Evolutionary conservation across 2,888 invertebrate species (phyloP).

Genomic region (Cheilosia soror): DNA sequence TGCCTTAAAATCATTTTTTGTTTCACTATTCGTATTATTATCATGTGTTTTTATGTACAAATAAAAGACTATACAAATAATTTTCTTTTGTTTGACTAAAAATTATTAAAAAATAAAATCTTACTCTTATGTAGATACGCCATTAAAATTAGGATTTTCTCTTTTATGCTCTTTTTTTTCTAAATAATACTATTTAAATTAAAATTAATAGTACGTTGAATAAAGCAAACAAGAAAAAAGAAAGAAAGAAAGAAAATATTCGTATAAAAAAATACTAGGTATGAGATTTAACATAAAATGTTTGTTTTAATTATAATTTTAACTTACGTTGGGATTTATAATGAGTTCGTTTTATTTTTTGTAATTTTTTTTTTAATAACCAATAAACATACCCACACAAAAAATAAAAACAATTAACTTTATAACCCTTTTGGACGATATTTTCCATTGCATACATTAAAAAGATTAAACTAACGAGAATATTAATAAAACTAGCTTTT

Average conservation of each 20-base stretch:
- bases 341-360: conserved; percentile 2
- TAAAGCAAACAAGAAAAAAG: not conserved
- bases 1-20: conserved; percentile 41
- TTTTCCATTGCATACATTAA: not conserved
- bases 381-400: conserved; percentile 17
- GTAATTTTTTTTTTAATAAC: conserved; percentile 6
- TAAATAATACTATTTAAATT: conserved; percentile 51
- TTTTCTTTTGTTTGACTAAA: conserved; percentile 57
- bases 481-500: conserved; percentile 3
- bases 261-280: conserved; percentile 34
- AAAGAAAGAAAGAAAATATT: conserved; percentile 1
- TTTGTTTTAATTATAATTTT: conserved; percentile 10
- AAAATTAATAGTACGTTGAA: conserved; percentile 3
- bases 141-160: conserved; percentile 8
- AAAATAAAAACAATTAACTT: conserved; percentile 7
- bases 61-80: conserved; percentile 25
- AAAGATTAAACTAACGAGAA: conserved; percentile 25
- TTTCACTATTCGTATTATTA: conserved; percentile 15
- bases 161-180: conserved; percentile 6
- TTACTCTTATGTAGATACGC: conserved; percentile 25
- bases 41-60: conserved; percentile 32
- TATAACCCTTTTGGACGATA: conserved; percentile 27
- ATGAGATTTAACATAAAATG: conserved; percentile 24
- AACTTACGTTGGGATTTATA: conserved; percentile 57
- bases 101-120: conserved; percentile 33